Base-by-base conservation (phyloP, 2,797 vertebrate species). In the Nyctalus aviator region DNA sequence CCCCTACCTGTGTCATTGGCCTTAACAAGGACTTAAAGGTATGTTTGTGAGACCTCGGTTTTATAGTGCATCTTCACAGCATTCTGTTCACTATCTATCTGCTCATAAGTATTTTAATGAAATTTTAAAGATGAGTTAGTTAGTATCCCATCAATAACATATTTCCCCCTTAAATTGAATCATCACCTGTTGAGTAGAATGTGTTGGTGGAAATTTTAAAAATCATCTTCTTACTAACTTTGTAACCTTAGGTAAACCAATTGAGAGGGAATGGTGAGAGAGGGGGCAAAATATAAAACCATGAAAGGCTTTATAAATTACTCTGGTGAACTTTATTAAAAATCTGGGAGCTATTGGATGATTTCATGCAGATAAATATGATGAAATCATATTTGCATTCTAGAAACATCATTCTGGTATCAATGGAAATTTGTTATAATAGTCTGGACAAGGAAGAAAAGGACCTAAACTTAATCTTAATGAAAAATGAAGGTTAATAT, bases 1-100 rank as follows among this genome's bases (percentile, higher is more conserved):
- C 99, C 17, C 99, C 99, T 55, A 99, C 99, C 4, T 99, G 99
- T 95, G 99, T 99, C 97, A 99, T 99, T 48, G 99, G 99, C 95
- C 99, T 99, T 96, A 99, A 99, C 98, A 99, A 99, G 97, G 99
- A 99, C 98, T 99, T 99, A 83, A 99, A 99, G 99, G 99, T 99
- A 99, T 0, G 96, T 97, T 41, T 72, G 0, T 0, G n/a, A 94
- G 23, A 72, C 50, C 66, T 95, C 9, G n/a, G 9, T 77, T 10
- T 6, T 90, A 23, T 57, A 48, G 23, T 71, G 27, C 30, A 8
- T 23, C 32, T 71, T 90, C 15, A 23, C 21, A 15, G 0, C 73
- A 66, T 84, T 66, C 78, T 79, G 17, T 32, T 95, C 5, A 48
- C 41, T 37, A 48, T 23, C 20, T 37, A 46, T 27, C 17, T 41